These are phyloP conservation scores for Sebastes matsubarae DNA, from an alignment of 2,797 vertebrate genomes.

Conservation along the genomic window DNA sequence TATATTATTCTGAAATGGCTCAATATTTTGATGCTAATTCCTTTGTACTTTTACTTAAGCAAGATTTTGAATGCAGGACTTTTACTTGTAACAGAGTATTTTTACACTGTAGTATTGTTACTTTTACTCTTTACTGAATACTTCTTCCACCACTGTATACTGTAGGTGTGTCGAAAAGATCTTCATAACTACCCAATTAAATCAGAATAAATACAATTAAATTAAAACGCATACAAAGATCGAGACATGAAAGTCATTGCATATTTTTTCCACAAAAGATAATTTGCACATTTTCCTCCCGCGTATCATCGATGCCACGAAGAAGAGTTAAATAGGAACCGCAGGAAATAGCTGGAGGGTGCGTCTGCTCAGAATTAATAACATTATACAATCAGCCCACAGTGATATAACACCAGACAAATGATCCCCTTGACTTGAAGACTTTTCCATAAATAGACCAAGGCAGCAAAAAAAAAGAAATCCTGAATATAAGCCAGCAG, in stretches of 20 bases:
- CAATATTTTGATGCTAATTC: too few species aligned
- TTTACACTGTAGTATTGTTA: too few species aligned
- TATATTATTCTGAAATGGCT: too few species aligned
- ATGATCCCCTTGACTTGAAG: slow-evolving; percentile 34
- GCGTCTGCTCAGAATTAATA: slow-evolving; percentile 43
- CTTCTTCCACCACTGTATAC: not conserved
- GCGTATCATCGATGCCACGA: not conserved
- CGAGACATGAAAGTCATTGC: not conserved
- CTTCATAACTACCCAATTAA: not conserved
- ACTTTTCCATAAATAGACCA: slow-evolving; percentile 46
- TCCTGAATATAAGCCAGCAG: slow-evolving; percentile 15
- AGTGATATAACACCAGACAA: slow-evolving; percentile 55
- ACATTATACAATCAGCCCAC: slow-evolving; percentile 27
- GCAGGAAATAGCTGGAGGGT: slow-evolving; percentile 42
- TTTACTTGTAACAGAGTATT: too few species aligned
- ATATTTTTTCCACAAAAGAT: not conserved
- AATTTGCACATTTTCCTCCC: not conserved
- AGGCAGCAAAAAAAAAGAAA: slow-evolving; percentile 44
- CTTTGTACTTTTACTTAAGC: too few species aligned
- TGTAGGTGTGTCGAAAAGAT: not conserved
- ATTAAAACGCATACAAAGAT: not conserved
- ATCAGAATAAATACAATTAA: not conserved
- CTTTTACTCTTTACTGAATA: too few species aligned
- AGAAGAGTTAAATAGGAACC: not conserved
- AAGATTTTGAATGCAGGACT: too few species aligned